Base-by-base conservation (phyloP, 2,797 vertebrate genomes). In the Sebastes oblongus region DNA sequence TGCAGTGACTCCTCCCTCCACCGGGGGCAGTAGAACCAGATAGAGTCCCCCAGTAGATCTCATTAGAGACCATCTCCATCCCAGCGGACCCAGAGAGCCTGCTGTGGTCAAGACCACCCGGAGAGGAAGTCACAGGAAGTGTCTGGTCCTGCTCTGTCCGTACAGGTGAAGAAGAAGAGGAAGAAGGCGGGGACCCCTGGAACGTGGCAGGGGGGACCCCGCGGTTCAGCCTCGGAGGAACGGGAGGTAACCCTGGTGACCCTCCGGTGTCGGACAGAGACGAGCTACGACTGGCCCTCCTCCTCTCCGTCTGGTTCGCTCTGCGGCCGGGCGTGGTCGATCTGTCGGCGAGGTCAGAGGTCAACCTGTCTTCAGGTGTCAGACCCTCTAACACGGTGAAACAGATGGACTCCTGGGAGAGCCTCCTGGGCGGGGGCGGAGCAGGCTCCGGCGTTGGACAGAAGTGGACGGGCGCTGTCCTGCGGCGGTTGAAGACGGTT, bases 1-100 rank as follows among this genome's bases (percentile, higher is more conserved):
- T 89, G 89, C 88, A 93, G 55, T 86, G 74, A 5, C 27, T 69
- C 22, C 81, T 86, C 46, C 89, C 88, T 9, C 88, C 88, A 56
- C 66, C 24, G 0, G 83, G 75, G 32, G 77, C 78, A 75, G 87
- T 1, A 75, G 93, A 62, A 30, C 54, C 82, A 11, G 94, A 81
- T 83, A 91, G 87, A n/a, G 96, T 93, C 76, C 97, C 97, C 52
- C 97, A 97, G 83, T 98, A 98, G 91, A 98, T 97, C 81, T 97
- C 89, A 59, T 98, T 98, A 55, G 97, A 96, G 78, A 97, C 95
- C 97, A 98, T 98, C 90, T 97, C 95, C 83, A 98, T 52, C 9
- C 81, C 88, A 18, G 75, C 88, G 24, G 89, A 88, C 34, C 86
- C 77, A 83, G 91, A 88, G 73, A 86, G 61, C 84, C 88, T 66